phyloP scores from a whole-genome alignment of 64 coral and sea anemone species.

The Montipora cactus region DNA sequence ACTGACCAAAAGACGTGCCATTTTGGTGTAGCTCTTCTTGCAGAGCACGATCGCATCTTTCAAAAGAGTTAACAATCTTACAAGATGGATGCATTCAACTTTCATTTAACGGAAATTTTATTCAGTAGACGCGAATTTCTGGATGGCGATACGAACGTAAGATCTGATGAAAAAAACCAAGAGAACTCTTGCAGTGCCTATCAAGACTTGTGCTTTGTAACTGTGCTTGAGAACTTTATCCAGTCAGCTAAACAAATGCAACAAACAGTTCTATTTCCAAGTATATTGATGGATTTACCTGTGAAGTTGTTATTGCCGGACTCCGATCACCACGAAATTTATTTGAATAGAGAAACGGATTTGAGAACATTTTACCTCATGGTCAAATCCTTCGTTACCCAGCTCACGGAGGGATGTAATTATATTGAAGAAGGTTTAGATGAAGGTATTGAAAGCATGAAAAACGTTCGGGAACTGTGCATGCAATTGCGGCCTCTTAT shows the following conservation, averaged over 20 bases:
- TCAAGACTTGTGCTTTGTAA: not conserved
- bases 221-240: slow-evolving; percentile 1
- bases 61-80: not conserved
- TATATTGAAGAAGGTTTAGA: not conserved
- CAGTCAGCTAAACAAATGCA: not conserved
- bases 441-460: not conserved
- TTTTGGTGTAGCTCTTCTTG: no score
- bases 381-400: not conserved
- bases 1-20: no score
- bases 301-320: not conserved
- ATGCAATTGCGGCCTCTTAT: not conserved
- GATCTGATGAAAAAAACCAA: not conserved
- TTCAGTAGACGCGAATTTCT: not conserved
- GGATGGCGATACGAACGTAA: not conserved
- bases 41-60: no score
- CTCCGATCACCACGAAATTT: not conserved
- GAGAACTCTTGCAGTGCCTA: not conserved
- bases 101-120: not conserved
- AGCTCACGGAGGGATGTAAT: not conserved
- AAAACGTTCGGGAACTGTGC: not conserved
- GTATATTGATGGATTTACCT: slow-evolving; percentile 24
- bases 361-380: slow-evolving; percentile 24
- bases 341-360: slow-evolving; percentile 3
- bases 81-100: not conserved
- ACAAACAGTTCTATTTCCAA: slow-evolving; percentile 30